Base-by-base conservation (phyloP, 2,888 invertebrate genomes). In the Alloscopus bannaensis region DNA sequence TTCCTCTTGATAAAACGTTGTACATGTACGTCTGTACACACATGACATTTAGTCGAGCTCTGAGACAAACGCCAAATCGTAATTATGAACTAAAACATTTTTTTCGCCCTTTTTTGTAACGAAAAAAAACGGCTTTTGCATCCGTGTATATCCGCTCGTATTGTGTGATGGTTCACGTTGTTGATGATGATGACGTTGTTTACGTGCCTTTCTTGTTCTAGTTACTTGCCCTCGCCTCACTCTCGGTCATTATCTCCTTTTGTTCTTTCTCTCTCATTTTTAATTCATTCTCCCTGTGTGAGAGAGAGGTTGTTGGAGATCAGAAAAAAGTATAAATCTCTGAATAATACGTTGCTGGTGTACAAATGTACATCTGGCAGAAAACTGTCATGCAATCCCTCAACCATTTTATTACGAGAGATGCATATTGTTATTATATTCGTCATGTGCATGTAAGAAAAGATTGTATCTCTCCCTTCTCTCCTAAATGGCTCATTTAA, bases 401-500 rank as follows among this genome's bases (percentile, higher is more conserved):
- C 73, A 65, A 73, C 73, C 73, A 65, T 73, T 72, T 72, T 72
- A 72, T 72, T 65, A 73, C 65, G 65, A 71, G 55, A 64, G 36
- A 62, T 50, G 60, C 2, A 50, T 28, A 71, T 71, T 62, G 62
- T 70, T 65, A 42, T 59, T 55, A 73, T 73, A 45, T 64, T 57
- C 45, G 42, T 42, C 57, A 57, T 69, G 57, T 40, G 57, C 69
- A 42, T 72, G 47, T 60, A 50, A 52, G 18, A 57, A 22, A 52
- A 11, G 52, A 73, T 57, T 50, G 68, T 75, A 59, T 75, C 66
- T 24, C n/a, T 55, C 59, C 47, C 52, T 57, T 28, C 59, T 57
- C 50, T 60, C 60, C 42, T 52, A 76, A 76, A 76, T 76, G 76
- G 69, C 76, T 76, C 76, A 76, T 76, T 76, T 76, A 76, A 76